Conservation (phyloP, 2,888 invertebrate species). For the Merodon equestris region DNA sequence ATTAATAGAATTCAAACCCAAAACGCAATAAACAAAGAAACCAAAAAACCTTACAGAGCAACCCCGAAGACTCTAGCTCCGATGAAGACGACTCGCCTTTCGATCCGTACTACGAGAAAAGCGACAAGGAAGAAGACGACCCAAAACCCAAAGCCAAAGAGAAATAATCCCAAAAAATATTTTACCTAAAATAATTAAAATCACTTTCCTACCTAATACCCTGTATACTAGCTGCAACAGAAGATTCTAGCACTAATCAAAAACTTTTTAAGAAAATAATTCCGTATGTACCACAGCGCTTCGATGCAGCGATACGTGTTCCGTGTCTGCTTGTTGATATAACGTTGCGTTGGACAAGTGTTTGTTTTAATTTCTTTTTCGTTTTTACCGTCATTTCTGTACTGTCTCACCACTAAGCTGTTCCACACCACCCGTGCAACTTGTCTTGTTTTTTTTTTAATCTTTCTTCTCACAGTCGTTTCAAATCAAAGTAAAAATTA, state of each 20-base stretch:
- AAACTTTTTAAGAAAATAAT: constrained; percentile 2
- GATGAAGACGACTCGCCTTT: constrained; percentile 77
- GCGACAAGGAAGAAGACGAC: constrained; percentile 73
- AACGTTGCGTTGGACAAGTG: constrained; percentile 12
- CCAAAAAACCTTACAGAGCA: constrained; percentile 63
- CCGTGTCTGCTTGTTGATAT: constrained; percentile 29
- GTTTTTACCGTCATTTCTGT: constrained; percentile 16
- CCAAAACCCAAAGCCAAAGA: constrained; percentile 48
- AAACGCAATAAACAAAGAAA: not conserved
- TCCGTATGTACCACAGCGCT: constrained; percentile 58
- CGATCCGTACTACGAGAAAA: constrained; percentile 77
- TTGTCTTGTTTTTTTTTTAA: no score
- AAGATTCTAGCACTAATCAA: no score
- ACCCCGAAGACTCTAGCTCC: constrained; percentile 78
- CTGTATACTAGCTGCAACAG: not conserved
- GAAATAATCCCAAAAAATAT: constrained; percentile 4
- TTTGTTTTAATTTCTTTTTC: constrained; percentile 31
- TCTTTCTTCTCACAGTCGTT: constrained; percentile 25
- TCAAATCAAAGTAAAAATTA: constrained; percentile 39
- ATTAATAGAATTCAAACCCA: not conserved
- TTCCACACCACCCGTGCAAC: constrained; percentile 44
- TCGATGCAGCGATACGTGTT: constrained; percentile 19
- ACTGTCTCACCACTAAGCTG: constrained; percentile 25
- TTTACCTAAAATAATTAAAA: not conserved
- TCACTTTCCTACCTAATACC: constrained; percentile 37